A percentile compares a stretch with the other conserved stretches of the same genome.
These are phyloP conservation scores for Cricetomys ansorgei DNA, from an alignment of 2,113 vertebrate species.

Conservation along the genomic window DNA sequence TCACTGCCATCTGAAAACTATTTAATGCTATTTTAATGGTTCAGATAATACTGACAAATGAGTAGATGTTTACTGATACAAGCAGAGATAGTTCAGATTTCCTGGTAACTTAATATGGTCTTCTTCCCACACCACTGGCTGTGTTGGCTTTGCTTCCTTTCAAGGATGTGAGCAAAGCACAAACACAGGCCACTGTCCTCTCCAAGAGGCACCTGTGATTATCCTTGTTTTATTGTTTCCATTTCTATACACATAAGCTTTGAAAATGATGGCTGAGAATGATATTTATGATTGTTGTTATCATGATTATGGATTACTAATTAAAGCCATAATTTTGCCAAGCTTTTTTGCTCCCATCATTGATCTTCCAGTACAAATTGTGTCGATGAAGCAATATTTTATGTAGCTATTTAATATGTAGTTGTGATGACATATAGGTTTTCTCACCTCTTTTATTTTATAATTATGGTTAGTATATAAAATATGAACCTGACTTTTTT, in stretches of 20 bases:
- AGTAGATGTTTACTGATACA: not conserved
- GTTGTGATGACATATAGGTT: slow-evolving; percentile 63
- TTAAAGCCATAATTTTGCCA: slow-evolving; percentile 75
- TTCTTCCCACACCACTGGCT: not conserved
- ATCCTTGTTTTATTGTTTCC: slow-evolving; percentile 24
- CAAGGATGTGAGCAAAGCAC: not conserved
- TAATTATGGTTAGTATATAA: slow-evolving; percentile 68
- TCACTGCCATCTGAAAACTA: not conserved
- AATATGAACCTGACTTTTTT: slow-evolving; percentile 53
- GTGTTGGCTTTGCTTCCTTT: slow-evolving; percentile 32
- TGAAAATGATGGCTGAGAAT: slow-evolving; percentile 39
- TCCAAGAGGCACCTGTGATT: not conserved
- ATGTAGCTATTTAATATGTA: not conserved
- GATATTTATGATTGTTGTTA: slow-evolving; percentile 74
- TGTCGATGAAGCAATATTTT: slow-evolving; percentile 59
- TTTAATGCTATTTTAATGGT: not conserved
- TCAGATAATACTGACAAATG: not conserved
- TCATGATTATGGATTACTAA: slow-evolving; percentile 80
- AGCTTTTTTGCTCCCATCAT: slow-evolving; percentile 16
- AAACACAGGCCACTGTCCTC: not conserved
- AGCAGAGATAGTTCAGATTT: not conserved
- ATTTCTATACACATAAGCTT: slow-evolving; percentile 20
- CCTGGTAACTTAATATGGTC: not conserved
- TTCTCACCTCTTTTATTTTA: slow-evolving; percentile 67
- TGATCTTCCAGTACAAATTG: slow-evolving; percentile 41